Base-by-base conservation (phyloP, 2,797 vertebrate genomes). In the Eutrigla gurnardus region DNA sequence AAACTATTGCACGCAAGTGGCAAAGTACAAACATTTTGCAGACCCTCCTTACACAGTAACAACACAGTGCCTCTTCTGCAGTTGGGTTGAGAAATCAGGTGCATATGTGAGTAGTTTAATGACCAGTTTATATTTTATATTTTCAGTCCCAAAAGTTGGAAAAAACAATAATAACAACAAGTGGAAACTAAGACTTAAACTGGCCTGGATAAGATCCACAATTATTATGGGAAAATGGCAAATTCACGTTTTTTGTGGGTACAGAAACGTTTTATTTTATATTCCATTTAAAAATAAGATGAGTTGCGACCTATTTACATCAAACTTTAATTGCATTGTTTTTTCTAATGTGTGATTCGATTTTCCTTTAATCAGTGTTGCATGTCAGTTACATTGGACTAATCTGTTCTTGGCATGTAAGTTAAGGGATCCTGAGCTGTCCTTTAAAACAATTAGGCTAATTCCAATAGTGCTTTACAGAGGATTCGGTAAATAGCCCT, bases 391-490 rank as follows among this genome's bases (percentile, higher is more conserved):
- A 54, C 80, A 77, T 73, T 71, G 54, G 32, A 39, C 12, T 84
- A 88, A 91, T 89, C 86, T 12, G 37, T 77, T 77, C 77, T 70
- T 85, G 86, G 75, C 77, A 77, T 77, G 53, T 45, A 7, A 65
- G 12, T 58, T 37, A 43, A 75, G 14, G 39, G 17, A 79, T 78
- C 64, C 37, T 79, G 50, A 75, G 40, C 70, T 47, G 42, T 71
- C 37, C 1, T 10, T 73, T 54, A 75, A 82, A 82, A 78, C 73
- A 83, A 65, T 60, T 13, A 50, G 36, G n/a, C 18, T 57, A 7
- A 70, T 82, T 77, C 42, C 49, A 53, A 3, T 39, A 4, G 49
- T 52, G 3, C 46, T 40, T 36, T n/a, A 61, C 15, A 57, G 35
- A 54, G 14, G 10, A 61, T 68, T 18, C n/a, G 49, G 1, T 71